These are phyloP conservation scores for Lucilia cuprina DNA, from an alignment of 1,140 invertebrate genomes.

Conservation along the genomic window DNA sequence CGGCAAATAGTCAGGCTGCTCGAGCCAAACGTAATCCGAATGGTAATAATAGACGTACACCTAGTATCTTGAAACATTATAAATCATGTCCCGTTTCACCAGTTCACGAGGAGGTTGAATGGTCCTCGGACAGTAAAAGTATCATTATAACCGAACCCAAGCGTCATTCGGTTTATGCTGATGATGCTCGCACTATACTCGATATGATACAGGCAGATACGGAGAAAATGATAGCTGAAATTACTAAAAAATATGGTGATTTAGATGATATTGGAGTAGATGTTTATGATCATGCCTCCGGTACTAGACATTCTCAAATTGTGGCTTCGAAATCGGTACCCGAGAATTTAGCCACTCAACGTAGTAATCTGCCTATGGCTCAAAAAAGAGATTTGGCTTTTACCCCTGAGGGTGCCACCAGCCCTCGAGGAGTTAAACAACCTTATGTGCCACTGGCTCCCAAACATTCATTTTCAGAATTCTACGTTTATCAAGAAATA, in stretches of 20 bases:
- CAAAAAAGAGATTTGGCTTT: neutral
- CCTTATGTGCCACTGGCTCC: slow-evolving; percentile 57
- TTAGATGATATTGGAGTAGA: slow-evolving; percentile 63
- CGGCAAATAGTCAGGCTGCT: slow-evolving; percentile 21
- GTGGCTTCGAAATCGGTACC: slow-evolving; percentile 52
- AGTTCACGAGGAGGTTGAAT: slow-evolving; percentile 72
- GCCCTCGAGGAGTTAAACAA: slow-evolving; percentile 47
- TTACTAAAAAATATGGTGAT: slow-evolving; percentile 69
- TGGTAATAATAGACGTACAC: slow-evolving; percentile 61
- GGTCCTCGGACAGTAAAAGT: slow-evolving; percentile 60
- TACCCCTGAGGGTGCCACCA: slow-evolving; percentile 21
- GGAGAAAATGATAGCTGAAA: slow-evolving; percentile 71
- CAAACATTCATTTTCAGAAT: slow-evolving; percentile 75
- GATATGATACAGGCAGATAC: slow-evolving; percentile 70
- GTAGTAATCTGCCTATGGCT: slow-evolving; percentile 21
- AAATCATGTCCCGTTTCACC: slow-evolving; percentile 74
- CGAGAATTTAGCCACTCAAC: slow-evolving; percentile 44
- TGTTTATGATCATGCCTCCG: slow-evolving; percentile 52
- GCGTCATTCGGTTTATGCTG: slow-evolving; percentile 60
- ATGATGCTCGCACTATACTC: slow-evolving; percentile 68
- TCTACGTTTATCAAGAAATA: slow-evolving; percentile 73
- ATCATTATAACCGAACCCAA: slow-evolving; percentile 51
- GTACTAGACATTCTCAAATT: slow-evolving; percentile 42
- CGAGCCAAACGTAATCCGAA: slow-evolving; percentile 52
- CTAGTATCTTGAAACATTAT: slow-evolving; percentile 72